phyloP scores from a whole-genome alignment of 2,113 vertebrate genomes.

The Chloebia gouldiae region DNA sequence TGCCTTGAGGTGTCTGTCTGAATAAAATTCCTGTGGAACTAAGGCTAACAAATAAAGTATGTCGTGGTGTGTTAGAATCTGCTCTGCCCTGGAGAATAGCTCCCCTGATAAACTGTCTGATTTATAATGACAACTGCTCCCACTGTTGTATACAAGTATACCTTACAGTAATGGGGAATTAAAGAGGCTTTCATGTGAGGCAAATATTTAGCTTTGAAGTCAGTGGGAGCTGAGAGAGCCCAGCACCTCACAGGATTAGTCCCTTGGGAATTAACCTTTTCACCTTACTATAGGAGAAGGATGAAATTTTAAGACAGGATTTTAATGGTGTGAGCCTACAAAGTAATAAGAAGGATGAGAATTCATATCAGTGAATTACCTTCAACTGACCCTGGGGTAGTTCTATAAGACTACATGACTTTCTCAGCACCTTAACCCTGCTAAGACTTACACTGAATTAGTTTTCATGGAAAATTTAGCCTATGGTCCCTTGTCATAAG shows the following conservation, averaged over 20 bases:
- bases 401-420: background rate
- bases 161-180: constrained; percentile 70
- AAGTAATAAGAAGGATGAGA: background rate
- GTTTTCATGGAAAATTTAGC: background rate
- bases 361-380: background rate
- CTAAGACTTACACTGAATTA: background rate
- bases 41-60: constrained; percentile 63
- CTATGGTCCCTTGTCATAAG: background rate
- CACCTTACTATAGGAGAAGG: constrained; percentile 42
- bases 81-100: constrained; percentile 42
- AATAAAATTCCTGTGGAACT: constrained; percentile 53
- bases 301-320: constrained; percentile 39
- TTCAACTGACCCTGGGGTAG: background rate
- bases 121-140: constrained; percentile 62
- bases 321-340: background rate
- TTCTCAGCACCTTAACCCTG: background rate
- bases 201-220: constrained; percentile 69
- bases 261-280: constrained; percentile 66
- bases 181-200: constrained; percentile 70
- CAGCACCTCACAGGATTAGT: constrained; percentile 57
- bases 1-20: constrained; percentile 61
- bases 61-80: constrained; percentile 60
- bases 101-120: constrained; percentile 51
- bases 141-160: constrained; percentile 68
- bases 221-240: constrained; percentile 21